A percentile compares a stretch with the other conserved stretches of the same genome.
Conservation (phyloP, 2,113 vertebrate genomes). For the Dipodomys ordii region DNA sequence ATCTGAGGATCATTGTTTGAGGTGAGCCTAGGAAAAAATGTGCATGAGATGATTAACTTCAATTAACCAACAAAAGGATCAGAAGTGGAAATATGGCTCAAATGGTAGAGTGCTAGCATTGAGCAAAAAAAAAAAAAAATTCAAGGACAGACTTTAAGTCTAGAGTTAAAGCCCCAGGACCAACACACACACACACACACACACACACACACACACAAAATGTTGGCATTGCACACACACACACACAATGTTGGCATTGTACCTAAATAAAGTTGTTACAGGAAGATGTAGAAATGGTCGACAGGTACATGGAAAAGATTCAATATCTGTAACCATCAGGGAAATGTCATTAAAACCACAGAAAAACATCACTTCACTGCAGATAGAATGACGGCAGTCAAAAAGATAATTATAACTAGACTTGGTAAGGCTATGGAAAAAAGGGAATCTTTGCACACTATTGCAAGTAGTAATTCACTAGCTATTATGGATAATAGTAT, state of each 20-base stretch:
- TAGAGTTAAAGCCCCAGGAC: too few relatives aligned
- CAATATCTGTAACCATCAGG: neutral
- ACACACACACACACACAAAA: too few relatives aligned
- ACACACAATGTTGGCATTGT: neutral
- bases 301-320: neutral
- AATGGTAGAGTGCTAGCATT: too few relatives aligned
- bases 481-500: neutral
- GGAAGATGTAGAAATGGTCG: neutral
- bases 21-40: too few relatives aligned
- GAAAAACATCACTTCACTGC: neutral
- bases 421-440: neutral
- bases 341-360: neutral
- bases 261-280: neutral
- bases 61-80: too few relatives aligned
- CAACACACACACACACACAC: too few relatives aligned
- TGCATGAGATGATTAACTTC: too few relatives aligned
- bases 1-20: too few relatives aligned
- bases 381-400: neutral
- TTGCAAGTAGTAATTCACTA: neutral
- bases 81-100: too few relatives aligned
- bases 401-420: neutral
- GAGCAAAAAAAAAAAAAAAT: too few relatives aligned
- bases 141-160: too few relatives aligned
- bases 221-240: neutral
- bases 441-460: neutral